These are phyloP conservation scores for Nudaria mundana DNA, from an alignment of 2,888 invertebrate species.

Conservation along the genomic window DNA sequence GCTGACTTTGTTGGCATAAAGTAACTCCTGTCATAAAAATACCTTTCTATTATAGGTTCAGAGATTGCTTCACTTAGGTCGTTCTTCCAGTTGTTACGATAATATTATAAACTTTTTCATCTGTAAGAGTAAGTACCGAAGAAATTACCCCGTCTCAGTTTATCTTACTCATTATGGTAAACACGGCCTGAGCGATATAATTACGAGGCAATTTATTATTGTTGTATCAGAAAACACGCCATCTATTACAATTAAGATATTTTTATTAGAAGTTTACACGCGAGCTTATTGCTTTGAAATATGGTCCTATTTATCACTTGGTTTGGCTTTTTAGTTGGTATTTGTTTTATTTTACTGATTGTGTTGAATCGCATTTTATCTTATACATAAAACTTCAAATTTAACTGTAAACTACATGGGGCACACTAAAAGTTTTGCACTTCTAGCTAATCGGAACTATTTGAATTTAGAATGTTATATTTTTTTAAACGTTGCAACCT, in stretches of 20 bases:
- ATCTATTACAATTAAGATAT: conserved; percentile 69
- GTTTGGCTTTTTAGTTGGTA: background rate
- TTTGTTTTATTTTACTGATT: background rate
- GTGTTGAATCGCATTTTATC: background rate
- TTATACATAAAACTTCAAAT: too few species aligned
- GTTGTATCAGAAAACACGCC: conserved; percentile 71
- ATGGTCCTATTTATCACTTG: conserved; percentile 22
- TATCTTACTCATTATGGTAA: conserved; percentile 73
- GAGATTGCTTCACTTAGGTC: background rate
- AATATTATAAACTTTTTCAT: too few species aligned
- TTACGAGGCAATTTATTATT: conserved; percentile 65
- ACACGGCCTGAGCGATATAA: conserved; percentile 67
- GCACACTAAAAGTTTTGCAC: too few species aligned
- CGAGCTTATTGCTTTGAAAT: conserved; percentile 44
- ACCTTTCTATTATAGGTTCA: too few species aligned
- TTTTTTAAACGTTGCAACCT: too few species aligned
- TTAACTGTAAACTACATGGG: too few species aligned
- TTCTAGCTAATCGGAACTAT: too few species aligned
- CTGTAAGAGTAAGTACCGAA: conserved; percentile 29
- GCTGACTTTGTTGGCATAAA: too few species aligned
- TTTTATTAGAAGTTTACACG: conserved; percentile 71
- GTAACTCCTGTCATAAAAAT: too few species aligned
- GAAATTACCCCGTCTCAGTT: conserved; percentile 42
- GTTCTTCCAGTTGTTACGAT: too few species aligned
- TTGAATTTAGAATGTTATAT: too few species aligned